Evolutionary conservation across 2,113 vertebrate species (phyloP).

Genomic region (Forbesichthys papilliferus): DNA sequence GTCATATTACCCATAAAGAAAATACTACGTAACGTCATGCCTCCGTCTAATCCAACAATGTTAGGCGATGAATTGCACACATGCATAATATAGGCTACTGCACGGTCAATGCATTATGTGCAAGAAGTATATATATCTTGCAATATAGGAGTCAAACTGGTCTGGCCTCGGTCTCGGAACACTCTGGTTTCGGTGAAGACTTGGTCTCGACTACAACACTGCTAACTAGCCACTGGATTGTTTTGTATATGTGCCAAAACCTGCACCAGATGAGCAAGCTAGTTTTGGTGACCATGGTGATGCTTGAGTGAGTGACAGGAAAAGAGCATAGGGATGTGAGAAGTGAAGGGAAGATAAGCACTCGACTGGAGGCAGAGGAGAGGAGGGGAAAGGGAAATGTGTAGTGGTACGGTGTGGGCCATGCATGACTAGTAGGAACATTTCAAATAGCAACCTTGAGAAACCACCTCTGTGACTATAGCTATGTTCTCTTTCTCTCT

Average conservation of each 20-base stretch:
- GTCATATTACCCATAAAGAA: too few species aligned
- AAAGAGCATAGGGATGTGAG: slow-evolving; percentile 24
- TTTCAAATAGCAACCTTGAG: slow-evolving; percentile 73
- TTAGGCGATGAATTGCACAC: too few species aligned
- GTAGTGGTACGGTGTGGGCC: slow-evolving; percentile 7
- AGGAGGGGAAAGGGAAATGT: slow-evolving; percentile 7
- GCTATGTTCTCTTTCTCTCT: slow-evolving; percentile 23
- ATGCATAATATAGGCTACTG: too few species aligned
- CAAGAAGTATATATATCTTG: too few species aligned
- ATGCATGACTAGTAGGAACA: slow-evolving; percentile 44
- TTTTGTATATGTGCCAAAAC: slow-evolving; percentile 48
- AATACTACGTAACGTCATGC: too few species aligned
- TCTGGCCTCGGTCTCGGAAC: too few species aligned
- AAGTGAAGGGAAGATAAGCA: slow-evolving; percentile 34
- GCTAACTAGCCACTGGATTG: slow-evolving; percentile 7
- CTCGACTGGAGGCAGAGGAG: slow-evolving; percentile 38
- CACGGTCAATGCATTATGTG: too few species aligned
- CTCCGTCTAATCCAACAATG: too few species aligned
- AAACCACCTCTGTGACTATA: slow-evolving; percentile 63
- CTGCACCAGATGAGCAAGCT: slow-evolving; percentile 20
- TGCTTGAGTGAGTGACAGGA: slow-evolving; percentile 46
- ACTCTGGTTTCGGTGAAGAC: too few species aligned
- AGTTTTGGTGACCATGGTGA: slow-evolving; percentile 30
- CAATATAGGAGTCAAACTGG: too few species aligned
- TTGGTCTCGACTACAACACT: too few species aligned